Conservation (phyloP, 92 coral and sea anemone genomes). For the Zoanthus sociatus region DNA sequence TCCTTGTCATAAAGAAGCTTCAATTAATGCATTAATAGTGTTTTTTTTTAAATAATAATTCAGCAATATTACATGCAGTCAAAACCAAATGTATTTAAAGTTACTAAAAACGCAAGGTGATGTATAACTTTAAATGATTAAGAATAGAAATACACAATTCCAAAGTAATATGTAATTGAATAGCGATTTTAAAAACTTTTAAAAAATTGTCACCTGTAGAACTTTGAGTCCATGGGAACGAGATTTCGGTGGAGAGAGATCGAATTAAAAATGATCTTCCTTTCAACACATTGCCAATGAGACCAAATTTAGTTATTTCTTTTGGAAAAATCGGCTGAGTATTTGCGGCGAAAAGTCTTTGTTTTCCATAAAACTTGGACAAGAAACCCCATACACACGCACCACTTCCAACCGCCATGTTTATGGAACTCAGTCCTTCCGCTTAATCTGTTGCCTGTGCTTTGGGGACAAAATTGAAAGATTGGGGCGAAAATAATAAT, state of each 20-base stretch:
- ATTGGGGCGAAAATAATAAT: slow-evolving; percentile 7
- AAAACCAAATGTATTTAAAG: too few relatives aligned
- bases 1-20: too few relatives aligned
- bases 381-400: background rate
- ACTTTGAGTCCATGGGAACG: slow-evolving; percentile 42
- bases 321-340: background rate
- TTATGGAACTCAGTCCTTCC: slow-evolving; percentile 32
- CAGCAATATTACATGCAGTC: too few relatives aligned
- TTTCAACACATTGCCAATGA: background rate
- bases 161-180: background rate
- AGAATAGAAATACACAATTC: background rate
- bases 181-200: background rate
- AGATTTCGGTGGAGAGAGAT: slow-evolving; percentile 11
- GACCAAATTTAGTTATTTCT: background rate
- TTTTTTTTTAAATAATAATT: too few relatives aligned
- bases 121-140: too few relatives aligned
- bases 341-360: slow-evolving; percentile 1
- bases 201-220: background rate
- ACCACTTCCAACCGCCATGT: slow-evolving; percentile 27
- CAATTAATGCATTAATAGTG: too few relatives aligned
- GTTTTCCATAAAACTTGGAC: background rate
- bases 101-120: too few relatives aligned
- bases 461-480: background rate
- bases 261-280: slow-evolving; percentile 2
- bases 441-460: background rate